Base-by-base conservation (phyloP, 2,113 vertebrate species). In the Solea senegalensis region DNA sequence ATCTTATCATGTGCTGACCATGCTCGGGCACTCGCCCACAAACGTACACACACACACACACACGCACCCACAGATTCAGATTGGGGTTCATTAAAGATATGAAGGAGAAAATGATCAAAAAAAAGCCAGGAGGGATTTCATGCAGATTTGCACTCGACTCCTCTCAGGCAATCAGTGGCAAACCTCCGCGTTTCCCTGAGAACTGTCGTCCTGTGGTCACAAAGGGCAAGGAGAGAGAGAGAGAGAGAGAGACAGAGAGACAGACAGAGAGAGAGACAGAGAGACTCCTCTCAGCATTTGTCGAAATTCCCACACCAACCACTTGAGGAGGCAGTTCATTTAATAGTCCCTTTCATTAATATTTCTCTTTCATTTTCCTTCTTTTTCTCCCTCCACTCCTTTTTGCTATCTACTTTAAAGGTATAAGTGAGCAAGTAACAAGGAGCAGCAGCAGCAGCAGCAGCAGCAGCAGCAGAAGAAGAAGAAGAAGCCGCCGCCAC, bases 311-410 rank as follows among this genome's bases (percentile, higher is more conserved):
- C 77, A 77, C 84, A 69, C 85, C 84, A 68, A 69, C 76, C 71
- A 85, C 81, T 87, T 70, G 82, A 87, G 73, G 68, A 83, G 80
- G 76, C 69, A 65, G 76, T 90, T 93, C 90, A 90, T 92, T 90
- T 85, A 59, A 40, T 55, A 89, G 85, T 93, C 92, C 69, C 74
- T 91, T 92, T 94, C 87, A 92, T 92, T 89, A 88, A 84, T 81
- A 69, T 91, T 90, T 92, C 83, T 81, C 85, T 92, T 90, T 90
- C 72, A 84, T 91, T 90, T 74, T 62, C 60, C 48, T 50, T 48
- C 46, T 68, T 76, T 81, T 56, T 77, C 72, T 68, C 81, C 63
- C 72, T 68, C 65, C 74, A 58, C 53, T 70, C 13, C 49, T 50
- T 58, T 59, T 81, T 10, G 14, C 65, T 67, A 12, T 87, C 81